These are phyloP conservation scores for Chunga burmeisteri DNA, from an alignment of 2,113 vertebrate genomes.

Conservation along the genomic window DNA sequence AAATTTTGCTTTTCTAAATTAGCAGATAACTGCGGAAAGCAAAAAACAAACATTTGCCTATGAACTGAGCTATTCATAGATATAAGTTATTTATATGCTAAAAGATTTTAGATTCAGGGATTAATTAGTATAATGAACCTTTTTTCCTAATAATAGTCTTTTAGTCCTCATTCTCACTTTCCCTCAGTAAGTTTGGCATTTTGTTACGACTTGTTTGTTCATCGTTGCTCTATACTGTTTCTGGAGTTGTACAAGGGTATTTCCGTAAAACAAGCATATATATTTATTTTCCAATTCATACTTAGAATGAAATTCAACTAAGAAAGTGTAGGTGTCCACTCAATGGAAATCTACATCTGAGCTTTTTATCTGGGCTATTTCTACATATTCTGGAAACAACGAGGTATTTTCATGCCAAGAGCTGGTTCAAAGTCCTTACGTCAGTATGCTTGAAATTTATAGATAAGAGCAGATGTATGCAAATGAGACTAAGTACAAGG, in stretches of 20 bases:
- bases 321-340: neutral
- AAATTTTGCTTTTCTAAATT: neutral
- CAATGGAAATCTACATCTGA: neutral
- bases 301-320: neutral
- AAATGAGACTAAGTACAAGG: neutral
- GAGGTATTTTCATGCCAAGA: neutral
- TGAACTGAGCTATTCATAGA: neutral
- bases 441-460: neutral
- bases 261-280: neutral
- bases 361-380: neutral
- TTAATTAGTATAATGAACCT: neutral
- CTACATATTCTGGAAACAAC: neutral
- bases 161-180: neutral
- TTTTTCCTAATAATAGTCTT: neutral
- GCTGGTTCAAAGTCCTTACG: neutral
- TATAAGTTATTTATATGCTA: neutral
- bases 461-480: neutral
- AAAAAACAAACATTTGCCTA: neutral
- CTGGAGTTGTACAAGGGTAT: neutral
- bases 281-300: neutral
- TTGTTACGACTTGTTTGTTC: neutral
- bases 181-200: neutral
- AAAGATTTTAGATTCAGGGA: neutral
- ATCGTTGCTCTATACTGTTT: neutral
- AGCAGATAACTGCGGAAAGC: neutral